Evolutionary conservation across 2,888 invertebrate species (phyloP).

Genomic region (Amphipyra berbera): DNA sequence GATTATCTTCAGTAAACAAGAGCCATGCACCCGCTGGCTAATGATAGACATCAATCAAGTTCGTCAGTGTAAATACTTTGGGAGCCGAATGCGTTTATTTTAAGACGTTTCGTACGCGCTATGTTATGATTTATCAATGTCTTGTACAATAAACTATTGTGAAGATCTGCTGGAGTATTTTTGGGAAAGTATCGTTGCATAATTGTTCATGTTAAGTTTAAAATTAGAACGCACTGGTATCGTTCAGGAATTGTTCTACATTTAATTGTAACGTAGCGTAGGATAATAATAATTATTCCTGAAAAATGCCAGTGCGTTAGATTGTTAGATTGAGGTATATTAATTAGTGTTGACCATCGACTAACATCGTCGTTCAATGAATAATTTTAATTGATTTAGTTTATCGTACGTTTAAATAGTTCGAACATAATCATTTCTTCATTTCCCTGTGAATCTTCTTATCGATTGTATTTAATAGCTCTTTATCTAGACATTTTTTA

Average conservation of each 20-base stretch:
- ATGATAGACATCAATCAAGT: conserved; percentile 84
- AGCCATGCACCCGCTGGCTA: conserved; percentile 72
- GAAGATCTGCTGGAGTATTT: conserved; percentile 24
- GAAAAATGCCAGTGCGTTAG: no score
- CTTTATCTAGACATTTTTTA: conserved; percentile 12
- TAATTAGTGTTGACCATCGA: no score
- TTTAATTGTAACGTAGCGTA: neutral
- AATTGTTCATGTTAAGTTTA: conserved; percentile 9
- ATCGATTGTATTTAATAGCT: neutral
- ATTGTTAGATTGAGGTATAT: neutral
- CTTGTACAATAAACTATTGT: conserved; percentile 49
- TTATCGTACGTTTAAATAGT: no score
- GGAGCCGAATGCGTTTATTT: conserved; percentile 69
- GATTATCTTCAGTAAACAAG: conserved; percentile 83
- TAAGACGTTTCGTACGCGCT: conserved; percentile 64
- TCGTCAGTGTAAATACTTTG: conserved; percentile 75
- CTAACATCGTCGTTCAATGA: no score
- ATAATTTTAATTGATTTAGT: no score
- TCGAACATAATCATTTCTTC: no score
- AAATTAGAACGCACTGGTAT: neutral
- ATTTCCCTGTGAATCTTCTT: no score
- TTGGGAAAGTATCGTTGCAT: conserved; percentile 11
- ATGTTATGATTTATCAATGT: conserved; percentile 64
- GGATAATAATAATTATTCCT: no score
- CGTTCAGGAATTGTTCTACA: neutral